These are phyloP conservation scores for Ictidomys tridecemlineatus DNA, from an alignment of 2,113 vertebrate species.

Conservation along the genomic window DNA sequence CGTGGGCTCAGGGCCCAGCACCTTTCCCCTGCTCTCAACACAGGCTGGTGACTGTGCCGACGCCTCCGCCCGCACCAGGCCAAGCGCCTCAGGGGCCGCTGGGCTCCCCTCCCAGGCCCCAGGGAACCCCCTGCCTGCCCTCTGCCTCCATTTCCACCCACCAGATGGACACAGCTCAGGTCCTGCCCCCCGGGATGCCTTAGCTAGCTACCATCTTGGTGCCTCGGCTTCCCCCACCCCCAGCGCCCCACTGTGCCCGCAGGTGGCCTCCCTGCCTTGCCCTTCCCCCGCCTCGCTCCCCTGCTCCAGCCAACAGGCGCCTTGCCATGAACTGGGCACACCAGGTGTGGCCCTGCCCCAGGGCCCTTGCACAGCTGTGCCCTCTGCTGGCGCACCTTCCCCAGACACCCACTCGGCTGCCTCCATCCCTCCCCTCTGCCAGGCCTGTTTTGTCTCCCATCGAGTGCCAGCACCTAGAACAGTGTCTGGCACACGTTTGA, in stretches of 20 bases:
- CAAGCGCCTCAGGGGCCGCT: neutral
- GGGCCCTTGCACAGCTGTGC: neutral
- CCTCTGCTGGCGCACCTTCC: neutral
- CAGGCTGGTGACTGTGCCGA: neutral
- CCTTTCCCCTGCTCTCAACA: slow-evolving; percentile 66
- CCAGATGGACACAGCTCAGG: fast-evolving
- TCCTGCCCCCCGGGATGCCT: fast-evolving
- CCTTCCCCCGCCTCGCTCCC: no score
- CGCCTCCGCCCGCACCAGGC: neutral
- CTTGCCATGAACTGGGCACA: fast-evolving
- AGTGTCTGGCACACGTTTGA: neutral
- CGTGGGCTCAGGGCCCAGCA: slow-evolving; percentile 48
- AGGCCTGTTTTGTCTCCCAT: neutral
- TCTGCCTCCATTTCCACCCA: neutral
- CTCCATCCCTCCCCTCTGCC: neutral
- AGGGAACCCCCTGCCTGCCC: neutral
- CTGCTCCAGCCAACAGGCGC: neutral
- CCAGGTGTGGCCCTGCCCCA: neutral
- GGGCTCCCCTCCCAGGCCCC: neutral
- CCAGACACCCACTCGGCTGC: neutral
- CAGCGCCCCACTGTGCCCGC: neutral
- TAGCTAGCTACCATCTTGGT: neutral
- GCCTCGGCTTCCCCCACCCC: neutral
- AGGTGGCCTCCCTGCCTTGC: neutral
- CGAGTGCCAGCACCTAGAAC: neutral